Conservation (phyloP, 2,888 invertebrate species). For the Tethea ocularis region DNA sequence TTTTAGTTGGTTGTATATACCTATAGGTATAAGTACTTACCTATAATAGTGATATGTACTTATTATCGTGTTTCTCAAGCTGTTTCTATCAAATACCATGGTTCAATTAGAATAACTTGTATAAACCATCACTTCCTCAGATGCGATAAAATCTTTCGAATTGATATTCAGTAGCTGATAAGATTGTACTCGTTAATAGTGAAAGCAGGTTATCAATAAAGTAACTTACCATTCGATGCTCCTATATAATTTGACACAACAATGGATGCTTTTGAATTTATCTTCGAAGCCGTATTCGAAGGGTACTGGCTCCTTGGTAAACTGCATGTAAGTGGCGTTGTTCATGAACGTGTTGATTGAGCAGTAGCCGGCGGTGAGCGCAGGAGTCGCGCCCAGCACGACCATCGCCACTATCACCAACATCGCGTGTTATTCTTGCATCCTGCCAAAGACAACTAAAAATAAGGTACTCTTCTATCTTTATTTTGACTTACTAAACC, state of each 20-base stretch:
- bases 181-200: too few species aligned
- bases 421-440: slow-evolving; percentile 51
- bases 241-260: slow-evolving; percentile 89
- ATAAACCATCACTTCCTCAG: not conserved
- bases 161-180: not conserved
- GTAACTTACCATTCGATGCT: slow-evolving; percentile 90
- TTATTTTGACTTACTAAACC: too few species aligned
- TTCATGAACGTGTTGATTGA: slow-evolving; percentile 82
- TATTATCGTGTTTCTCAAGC: too few species aligned
- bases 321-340: slow-evolving; percentile 86
- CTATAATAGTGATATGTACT: too few species aligned
- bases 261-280: slow-evolving; percentile 89
- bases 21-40: too few species aligned
- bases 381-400: slow-evolving; percentile 44
- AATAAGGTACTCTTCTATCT: not conserved
- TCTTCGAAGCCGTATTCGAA: slow-evolving; percentile 87
- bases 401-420: slow-evolving; percentile 50
- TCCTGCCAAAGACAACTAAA: slow-evolving; percentile 38
- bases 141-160: not conserved
- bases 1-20: too few species aligned
- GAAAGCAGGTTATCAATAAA: too few species aligned
- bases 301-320: slow-evolving; percentile 88
- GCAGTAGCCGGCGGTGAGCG: slow-evolving; percentile 80
- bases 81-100: too few species aligned
- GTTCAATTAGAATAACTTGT: not conserved